A percentile compares a stretch with the other conserved stretches of the same genome.
Evolutionary conservation across 1,140 invertebrate genomes (phyloP).

Genomic region (Bicyclus anynana): DNA sequence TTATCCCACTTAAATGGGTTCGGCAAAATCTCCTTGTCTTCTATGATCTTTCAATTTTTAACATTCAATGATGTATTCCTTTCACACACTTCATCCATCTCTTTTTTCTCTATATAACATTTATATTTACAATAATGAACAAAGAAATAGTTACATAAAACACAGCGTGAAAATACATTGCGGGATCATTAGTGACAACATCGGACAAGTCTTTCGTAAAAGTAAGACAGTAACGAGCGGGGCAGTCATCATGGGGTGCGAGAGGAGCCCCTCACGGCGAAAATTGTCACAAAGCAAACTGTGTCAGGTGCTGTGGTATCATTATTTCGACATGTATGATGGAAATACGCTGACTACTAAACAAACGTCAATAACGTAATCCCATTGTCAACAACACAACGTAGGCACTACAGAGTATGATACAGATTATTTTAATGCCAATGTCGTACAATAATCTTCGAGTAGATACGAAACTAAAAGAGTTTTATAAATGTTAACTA

Average conservation of each 20-base stretch:
- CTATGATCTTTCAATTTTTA: too few relatives aligned
- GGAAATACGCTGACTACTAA: background rate
- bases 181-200: slow-evolving; percentile 66
- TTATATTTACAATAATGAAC: too few relatives aligned
- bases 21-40: too few relatives aligned
- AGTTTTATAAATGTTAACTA: too few relatives aligned
- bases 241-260: slow-evolving; percentile 54
- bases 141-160: background rate
- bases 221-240: slow-evolving; percentile 69
- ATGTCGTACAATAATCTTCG: too few relatives aligned
- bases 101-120: too few relatives aligned
- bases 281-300: slow-evolving; percentile 68
- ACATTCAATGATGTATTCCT: too few relatives aligned
- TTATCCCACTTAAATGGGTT: too few relatives aligned
- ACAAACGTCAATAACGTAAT: background rate
- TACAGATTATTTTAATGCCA: too few relatives aligned
- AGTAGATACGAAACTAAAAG: too few relatives aligned
- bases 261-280: slow-evolving; percentile 62
- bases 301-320: slow-evolving; percentile 62
- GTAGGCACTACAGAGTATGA: too few relatives aligned
- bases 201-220: slow-evolving; percentile 32
- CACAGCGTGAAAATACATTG: slow-evolving; percentile 19
- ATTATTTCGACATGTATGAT: slow-evolving; percentile 50
- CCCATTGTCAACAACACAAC: background rate
- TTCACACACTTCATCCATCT: too few relatives aligned